Conservation (phyloP, 2,888 invertebrate genomes). For the Minunthozetes semirufus region DNA sequence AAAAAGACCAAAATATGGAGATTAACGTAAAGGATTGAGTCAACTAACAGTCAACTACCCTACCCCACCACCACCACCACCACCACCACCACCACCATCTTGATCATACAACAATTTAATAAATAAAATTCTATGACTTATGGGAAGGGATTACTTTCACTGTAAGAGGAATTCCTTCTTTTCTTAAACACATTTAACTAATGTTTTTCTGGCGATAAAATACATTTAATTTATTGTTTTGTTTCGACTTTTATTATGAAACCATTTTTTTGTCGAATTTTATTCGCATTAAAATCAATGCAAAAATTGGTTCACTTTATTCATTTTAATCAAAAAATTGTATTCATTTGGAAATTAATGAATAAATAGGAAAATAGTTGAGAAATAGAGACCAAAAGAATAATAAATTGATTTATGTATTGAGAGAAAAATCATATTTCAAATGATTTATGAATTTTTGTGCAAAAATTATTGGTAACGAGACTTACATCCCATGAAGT, state of each 20-base stretch:
- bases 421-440: conserved; percentile 18
- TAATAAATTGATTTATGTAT: conserved; percentile 15
- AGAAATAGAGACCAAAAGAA: background rate
- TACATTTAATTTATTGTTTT: no score
- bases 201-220: background rate
- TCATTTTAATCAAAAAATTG: background rate
- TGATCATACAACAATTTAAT: background rate
- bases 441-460: conserved; percentile 7
- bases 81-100: no score
- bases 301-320: background rate
- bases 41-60: background rate
- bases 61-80: no score
- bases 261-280: no score
- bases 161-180: background rate
- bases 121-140: background rate
- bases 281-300: no score
- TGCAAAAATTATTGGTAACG: background rate
- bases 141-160: background rate
- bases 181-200: background rate
- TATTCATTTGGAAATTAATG: background rate
- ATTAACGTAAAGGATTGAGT: background rate
- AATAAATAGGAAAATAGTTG: no score
- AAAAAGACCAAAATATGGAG: background rate
- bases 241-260: no score
- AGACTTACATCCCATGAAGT: background rate